These are phyloP conservation scores for Tenebrosternarchus preto DNA, from an alignment of 2,113 vertebrate species.

Conservation along the genomic window DNA sequence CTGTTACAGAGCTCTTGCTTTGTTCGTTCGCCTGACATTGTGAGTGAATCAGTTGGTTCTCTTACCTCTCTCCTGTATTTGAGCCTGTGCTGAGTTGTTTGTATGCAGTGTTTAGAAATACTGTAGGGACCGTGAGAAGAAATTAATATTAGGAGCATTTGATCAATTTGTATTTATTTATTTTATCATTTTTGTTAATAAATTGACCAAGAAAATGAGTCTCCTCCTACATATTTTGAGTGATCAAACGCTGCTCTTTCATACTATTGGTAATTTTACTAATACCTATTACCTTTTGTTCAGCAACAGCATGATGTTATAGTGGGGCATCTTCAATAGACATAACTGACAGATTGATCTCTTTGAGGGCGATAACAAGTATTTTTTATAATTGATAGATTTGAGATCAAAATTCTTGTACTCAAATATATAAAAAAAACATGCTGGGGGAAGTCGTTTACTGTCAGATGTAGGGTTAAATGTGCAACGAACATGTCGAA, in stretches of 20 bases:
- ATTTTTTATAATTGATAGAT: too few relatives aligned
- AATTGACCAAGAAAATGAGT: constrained; percentile 81
- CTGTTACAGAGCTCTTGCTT: constrained; percentile 77
- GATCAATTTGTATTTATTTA: constrained; percentile 99
- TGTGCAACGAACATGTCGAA: too few relatives aligned
- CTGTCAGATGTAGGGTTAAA: too few relatives aligned
- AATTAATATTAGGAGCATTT: constrained; percentile 91
- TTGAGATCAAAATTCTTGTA: too few relatives aligned
- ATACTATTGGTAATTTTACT: neutral
- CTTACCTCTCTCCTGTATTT: constrained; percentile 84
- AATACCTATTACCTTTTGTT: neutral
- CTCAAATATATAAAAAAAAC: too few relatives aligned
- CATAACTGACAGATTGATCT: too few relatives aligned
- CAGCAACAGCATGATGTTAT: neutral
- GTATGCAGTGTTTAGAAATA: constrained; percentile 97
- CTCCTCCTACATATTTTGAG: constrained; percentile 27
- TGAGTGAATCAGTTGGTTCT: constrained; percentile 87
- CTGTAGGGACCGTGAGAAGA: constrained; percentile 77
- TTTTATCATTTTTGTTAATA: constrained; percentile 99
- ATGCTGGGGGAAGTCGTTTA: too few relatives aligned
- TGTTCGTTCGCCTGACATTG: constrained; percentile 78
- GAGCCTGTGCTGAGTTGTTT: constrained; percentile 92
- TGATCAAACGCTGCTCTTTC: neutral
- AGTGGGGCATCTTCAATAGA: neutral
- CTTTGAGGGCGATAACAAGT: too few relatives aligned